Evolutionary conservation across 2,888 invertebrate genomes (phyloP), one percentile per base, ranked within the genome.

Genomic region (Parasteatoda lunata): DNA sequence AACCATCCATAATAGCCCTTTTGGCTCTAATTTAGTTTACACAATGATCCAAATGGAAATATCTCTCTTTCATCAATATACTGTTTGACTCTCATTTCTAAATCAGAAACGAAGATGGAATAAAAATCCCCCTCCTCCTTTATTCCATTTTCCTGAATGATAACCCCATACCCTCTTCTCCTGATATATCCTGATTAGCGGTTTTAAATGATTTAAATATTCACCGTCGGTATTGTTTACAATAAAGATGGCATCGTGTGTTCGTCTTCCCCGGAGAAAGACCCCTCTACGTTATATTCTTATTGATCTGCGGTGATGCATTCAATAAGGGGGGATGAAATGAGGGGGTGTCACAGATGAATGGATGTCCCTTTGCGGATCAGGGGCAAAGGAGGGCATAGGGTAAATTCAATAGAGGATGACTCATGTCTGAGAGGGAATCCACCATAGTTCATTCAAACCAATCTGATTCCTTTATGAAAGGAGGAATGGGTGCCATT

Each of bases 141-240:
- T 30, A 30, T 30, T 30, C 30, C 30, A 30, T 30, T 30, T 54
- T 45, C 68, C 59, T 59, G 59, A 9, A 59, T 59, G 52, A 45
- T 52, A n/a, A 68, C 11, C 52, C 65, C 54, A 15, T 52, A 45
- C 48, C 11, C 68, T 65, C 4, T 48, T 49, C 9, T 49, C n/a
- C 49, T 48, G 48, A 72, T 65, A 73, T 69, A 69, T 76, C 71
- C 80, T 81, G 85, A 86, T 86, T 86, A 86, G 80, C 66, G 85
- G 80, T 81, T 86, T 86, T 80, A 76, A 81, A 80, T 86, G 76
- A 85, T 85, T 80, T 86, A 81, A 81, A 86, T 86, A 86, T 86
- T 86, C 84, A 78, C 78, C 69, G 69, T 68, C 59, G 66, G 66
- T 77, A 84, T 79, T 84, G 84, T 84, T 84, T 84, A 84, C 84